Evolutionary conservation across 2,113 vertebrate genomes (phyloP).

Genomic region (Rynchops niger): DNA sequence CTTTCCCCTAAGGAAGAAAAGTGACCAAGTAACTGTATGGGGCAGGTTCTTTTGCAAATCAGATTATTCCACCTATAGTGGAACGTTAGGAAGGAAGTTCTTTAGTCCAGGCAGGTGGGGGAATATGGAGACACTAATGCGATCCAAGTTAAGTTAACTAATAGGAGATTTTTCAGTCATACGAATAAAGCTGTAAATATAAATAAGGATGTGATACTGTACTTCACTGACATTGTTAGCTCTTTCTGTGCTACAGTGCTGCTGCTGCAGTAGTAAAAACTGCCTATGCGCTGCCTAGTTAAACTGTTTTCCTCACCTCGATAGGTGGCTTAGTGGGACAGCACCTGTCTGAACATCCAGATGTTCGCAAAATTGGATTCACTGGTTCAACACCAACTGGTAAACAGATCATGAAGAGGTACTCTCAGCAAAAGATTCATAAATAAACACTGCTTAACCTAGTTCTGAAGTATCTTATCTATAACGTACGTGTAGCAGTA

Average conservation of each 20-base stretch:
- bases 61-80: background rate
- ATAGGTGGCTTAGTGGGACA: slow-evolving; percentile 79
- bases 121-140: background rate
- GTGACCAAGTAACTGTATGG: background rate
- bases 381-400: slow-evolving; percentile 82
- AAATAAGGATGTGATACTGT: background rate
- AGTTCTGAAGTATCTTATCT: background rate
- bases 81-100: background rate
- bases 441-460: background rate
- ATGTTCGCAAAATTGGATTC: slow-evolving; percentile 84
- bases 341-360: slow-evolving; percentile 80
- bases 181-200: background rate
- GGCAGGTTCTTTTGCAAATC: background rate
- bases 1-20: background rate
- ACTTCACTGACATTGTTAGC: background rate
- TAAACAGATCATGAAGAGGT: slow-evolving; percentile 89
- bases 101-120: background rate
- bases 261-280: background rate
- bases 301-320: background rate
- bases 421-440: background rate
- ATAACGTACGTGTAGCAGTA: background rate
- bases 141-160: background rate
- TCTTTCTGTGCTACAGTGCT: background rate
- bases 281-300: background rate
- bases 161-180: background rate